Base-by-base conservation (phyloP, 2,113 vertebrate species). In the Notechis scutatus region DNA sequence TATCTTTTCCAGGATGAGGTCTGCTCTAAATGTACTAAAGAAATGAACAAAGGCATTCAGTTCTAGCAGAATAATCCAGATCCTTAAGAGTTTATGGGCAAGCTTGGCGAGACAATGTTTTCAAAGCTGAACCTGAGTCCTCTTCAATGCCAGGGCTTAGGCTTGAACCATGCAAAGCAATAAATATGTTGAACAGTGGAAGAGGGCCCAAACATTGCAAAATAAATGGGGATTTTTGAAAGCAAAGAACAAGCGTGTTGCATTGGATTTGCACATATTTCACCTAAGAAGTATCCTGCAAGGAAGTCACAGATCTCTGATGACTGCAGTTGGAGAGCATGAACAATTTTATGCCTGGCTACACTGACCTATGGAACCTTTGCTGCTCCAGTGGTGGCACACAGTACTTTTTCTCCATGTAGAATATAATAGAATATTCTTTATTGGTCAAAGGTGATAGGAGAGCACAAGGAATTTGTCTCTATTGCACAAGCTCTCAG, bases 11-110 rank as follows among this genome's bases (percentile, higher is more conserved):
- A 18, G 23, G 91, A 88, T 52, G 26, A 52, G 59, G 59, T 87
- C 59, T 42, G n/a, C 61, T 88, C 85, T 34, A 15, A 92, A 69
- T 88, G 86, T 42, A 88, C 56, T 24, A 74, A 56, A 92, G 87
- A 88, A 88, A 24, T 1, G 87, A 54, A 92, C 91, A 74, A 74
- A 54, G 5, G 91, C 86, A 74, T 74, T 52, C 14, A 18, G 87
- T 92, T 74, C 91, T 29, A 11, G 14, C 8, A 0, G 87, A 55
- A 18, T n/a, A 88, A 74, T 89, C 87, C 91, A 42, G 23, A 55
- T 26, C 59, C 59, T 21, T 29, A 26, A 34, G 42, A 8, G n/a
- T 74, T 74, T 89, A 88, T 23, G 24, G 59, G 21, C n/a, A 23
- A 5, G 5, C 50, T 42, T 52, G 24, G 50, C 23, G 42, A 88